Conservation (phyloP, 2,113 vertebrate species). For the Podiceps cristatus region DNA sequence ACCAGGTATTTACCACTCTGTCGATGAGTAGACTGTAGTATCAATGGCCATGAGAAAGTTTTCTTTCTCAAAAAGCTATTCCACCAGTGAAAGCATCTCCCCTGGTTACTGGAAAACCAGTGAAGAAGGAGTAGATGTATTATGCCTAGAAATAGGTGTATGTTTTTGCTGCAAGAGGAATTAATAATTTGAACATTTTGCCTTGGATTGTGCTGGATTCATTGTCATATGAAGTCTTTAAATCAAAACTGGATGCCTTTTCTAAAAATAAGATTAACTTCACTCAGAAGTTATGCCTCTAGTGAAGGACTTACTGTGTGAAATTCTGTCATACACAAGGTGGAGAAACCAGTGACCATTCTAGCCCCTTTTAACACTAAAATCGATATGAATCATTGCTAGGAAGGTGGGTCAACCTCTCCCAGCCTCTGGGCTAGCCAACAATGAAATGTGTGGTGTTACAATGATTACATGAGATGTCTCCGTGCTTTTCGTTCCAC, state of each 20-base stretch:
- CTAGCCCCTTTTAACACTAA: background rate
- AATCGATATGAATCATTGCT: background rate
- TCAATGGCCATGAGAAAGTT: background rate
- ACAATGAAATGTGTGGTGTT: background rate
- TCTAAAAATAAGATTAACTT: background rate
- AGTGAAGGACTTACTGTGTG: background rate
- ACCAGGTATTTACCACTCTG: background rate
- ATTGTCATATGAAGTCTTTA: background rate
- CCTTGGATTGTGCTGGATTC: background rate
- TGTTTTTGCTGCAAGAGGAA: background rate
- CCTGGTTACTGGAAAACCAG: background rate
- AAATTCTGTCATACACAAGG: background rate
- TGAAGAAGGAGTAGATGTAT: background rate
- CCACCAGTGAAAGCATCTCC: background rate
- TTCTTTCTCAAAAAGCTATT: background rate
- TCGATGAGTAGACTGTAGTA: background rate
- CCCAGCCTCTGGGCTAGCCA: background rate
- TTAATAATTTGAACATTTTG: background rate
- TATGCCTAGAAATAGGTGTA: background rate
- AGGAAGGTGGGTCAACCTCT: background rate
- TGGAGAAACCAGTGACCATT: background rate
- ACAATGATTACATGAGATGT: accelerated
- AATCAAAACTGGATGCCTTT: background rate
- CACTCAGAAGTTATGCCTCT: background rate
- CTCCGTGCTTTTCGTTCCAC: background rate